Evolutionary conservation across 1,140 invertebrate genomes (phyloP), one percentile per base, ranked within the genome.

Genomic region (Pseudomyrmex cubaensis): DNA sequence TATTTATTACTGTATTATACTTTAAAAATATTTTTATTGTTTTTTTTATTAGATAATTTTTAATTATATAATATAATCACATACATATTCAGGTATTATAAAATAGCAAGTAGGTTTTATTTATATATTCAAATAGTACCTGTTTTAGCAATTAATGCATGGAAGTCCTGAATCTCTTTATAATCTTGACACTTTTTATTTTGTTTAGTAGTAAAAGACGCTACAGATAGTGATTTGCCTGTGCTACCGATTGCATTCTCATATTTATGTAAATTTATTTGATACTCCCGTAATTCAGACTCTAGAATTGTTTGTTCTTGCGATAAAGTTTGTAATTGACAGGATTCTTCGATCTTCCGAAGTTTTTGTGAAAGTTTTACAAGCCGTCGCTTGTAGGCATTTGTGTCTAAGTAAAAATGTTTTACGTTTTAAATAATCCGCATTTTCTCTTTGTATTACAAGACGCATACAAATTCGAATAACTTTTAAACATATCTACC

Each of bases 311-410:
- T 86, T 77, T 92, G 88, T 25, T 93, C 90, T 35, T 91, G 89
- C 9, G 48, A 61, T 1, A 94, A 64, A 13, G 25, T 74, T 12
- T 89, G 77, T 13, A 92, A 66, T 12, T 89, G 69, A 10, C 52
- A 85, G 17, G 74, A 66, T 35, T 90, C 87, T 20, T 94, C 90
- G 57, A 93, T 92, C 46, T 92, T 86, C 56, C 92, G 87, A 66
- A 94, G 92, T 86, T 91, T 92, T 64, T 87, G 90, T 84, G 91
- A 93, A 15, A 94, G 73, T 72, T 69, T 89, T 54, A 92, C 69
- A 9, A 94, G 85, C 73, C 89, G 92, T 22, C 50, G 83, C 85
- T 90, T 92, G 22, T 91, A 93, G 17, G 66, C 76, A 12, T 90
- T 86, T 5, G 91, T 62, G 64, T 94, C 93, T 94, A 84, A 56